phyloP scores from a whole-genome alignment of 2,797 vertebrate species.

The Melanogrammus aeglefinus region DNA sequence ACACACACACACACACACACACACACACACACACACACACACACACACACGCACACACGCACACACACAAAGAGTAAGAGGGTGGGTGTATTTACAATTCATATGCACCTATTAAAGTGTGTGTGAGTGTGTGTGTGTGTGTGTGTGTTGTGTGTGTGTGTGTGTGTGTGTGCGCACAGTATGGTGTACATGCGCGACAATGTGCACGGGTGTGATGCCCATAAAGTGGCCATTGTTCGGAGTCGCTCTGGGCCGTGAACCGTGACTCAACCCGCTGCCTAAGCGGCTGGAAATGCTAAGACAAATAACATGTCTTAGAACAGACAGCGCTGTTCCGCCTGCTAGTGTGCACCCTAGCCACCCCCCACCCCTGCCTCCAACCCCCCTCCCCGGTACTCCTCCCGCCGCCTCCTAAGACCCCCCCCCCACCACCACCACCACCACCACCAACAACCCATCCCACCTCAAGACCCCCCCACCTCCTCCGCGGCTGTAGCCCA shows the following conservation, averaged over 20 bases:
- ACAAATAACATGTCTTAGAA: constrained; percentile 63
- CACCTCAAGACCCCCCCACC: constrained; percentile 19
- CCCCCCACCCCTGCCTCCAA: constrained; percentile 4
- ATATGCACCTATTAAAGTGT: too few species aligned
- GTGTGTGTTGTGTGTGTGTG: too few species aligned
- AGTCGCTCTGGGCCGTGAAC: constrained; percentile 67
- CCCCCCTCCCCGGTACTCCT: neutral
- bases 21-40: too few species aligned
- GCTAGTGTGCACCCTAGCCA: too few species aligned
- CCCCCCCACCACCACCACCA: too few species aligned
- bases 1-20: too few species aligned
- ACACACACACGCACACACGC: too few species aligned
- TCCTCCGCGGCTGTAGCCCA: constrained; percentile 7
- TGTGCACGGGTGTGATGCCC: neutral
- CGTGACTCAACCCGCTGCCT: constrained; percentile 63
- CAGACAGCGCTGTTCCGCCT: constrained; percentile 53
- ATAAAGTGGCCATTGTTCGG: constrained; percentile 53
- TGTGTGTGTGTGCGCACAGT: constrained; percentile 10
- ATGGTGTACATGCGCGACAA: neutral
- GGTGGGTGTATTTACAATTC: neutral
- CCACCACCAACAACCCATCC: neutral
- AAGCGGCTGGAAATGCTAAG: constrained; percentile 61
- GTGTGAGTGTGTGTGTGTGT: too few species aligned
- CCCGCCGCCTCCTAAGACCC: neutral
- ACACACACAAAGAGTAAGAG: neutral